Base-by-base conservation (phyloP, 2,888 invertebrate genomes). In the Zhengitettix transpicula region DNA sequence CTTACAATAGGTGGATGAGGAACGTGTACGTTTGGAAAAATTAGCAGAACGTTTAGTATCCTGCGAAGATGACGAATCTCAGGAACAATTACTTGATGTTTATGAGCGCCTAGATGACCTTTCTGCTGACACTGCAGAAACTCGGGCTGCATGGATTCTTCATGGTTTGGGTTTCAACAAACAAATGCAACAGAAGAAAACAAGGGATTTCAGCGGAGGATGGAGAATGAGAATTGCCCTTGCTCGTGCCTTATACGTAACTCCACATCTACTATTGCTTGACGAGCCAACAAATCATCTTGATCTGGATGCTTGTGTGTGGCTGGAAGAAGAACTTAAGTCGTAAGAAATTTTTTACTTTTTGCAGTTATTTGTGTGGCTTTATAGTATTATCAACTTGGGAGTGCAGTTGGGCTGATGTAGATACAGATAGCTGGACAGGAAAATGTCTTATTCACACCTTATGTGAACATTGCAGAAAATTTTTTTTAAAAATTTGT, bases 191-290 rank as follows among this genome's bases (percentile, higher is more conserved):
- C 67, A 72, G 52, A 79, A 77, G 65, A 73, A 69, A 44, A 90
- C 90, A 0, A 90, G 89, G 73, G 87, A 89, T 71, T 90, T 90
- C 72, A 47, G 47, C 9, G 47, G 84, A 68, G 99, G 99, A 55
- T 99, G 99, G 99, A 81, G 99, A 65, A 99, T 99, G 99, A 85
- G 99, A 70, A 97, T 99, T 8, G 98, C 97, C 0, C 76, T 99
- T 52, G 98, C 97, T 1, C 82, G 97, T 71, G 98, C 99, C 5
- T 77, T 99, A 17, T 99, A 96, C 72, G 79, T 99, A 62, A 98
- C 98, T 74, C 99, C 99, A 0, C 97, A 98, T 1, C 76, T 99
- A n/a, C 76, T 99, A 40, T 78, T 99, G 72, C 84, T 99, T 42
- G 99, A 99, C 75, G 99, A 99, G 80, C 99, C 99, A 65, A 99